These are phyloP conservation scores for human (Homo sapiens) DNA, from an alignment of 2,113 vertebrate genomes.

Conservation along the genomic window GRCh38 chr14:87740001-87740500, in stretches of 20 bases:
- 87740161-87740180: not conserved
- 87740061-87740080: not conserved
- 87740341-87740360: not conserved
- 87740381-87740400: not conserved
- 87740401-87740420: not conserved
- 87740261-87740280: not conserved
- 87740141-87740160: not conserved
- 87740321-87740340: not conserved
- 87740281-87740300: not conserved
- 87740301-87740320: not conserved
- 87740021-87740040: not conserved
- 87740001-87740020: not conserved
- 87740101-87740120: not conserved
- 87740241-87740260: not conserved
- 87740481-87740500: not conserved
- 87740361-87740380: not conserved
- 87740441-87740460: not conserved
- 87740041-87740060: not conserved
- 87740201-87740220: not conserved
- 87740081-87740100: not conserved
- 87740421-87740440: not conserved
- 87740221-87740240: not conserved
- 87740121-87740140: not conserved
- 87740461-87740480: fast-evolving
- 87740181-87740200: not conserved